Evolutionary conservation across 2,113 vertebrate genomes (phyloP).

Genomic region (Pseudorhombus dupliciocellatus): DNA sequence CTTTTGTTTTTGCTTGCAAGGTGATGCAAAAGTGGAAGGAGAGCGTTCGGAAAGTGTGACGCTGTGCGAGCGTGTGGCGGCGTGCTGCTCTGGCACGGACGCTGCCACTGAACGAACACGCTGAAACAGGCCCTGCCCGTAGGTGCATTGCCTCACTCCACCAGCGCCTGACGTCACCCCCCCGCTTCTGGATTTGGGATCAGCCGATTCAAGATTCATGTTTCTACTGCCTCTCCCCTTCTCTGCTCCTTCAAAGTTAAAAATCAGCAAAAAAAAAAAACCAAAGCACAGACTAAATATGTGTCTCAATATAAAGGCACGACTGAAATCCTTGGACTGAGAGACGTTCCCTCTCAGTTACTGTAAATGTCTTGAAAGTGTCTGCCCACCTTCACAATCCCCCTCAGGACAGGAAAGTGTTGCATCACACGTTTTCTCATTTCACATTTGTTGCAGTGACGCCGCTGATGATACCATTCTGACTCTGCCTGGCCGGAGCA

Average conservation of each 20-base stretch:
- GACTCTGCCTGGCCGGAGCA: conserved; percentile 47
- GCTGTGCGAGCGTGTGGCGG: conserved; percentile 65
- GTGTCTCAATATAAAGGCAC: neutral
- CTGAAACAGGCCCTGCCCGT: conserved; percentile 60
- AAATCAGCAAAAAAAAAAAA: neutral
- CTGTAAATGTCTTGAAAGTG: conserved; percentile 14
- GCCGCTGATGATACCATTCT: conserved; percentile 45
- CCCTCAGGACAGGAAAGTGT: conserved; percentile 14
- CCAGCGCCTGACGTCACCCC: neutral
- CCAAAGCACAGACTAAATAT: neutral
- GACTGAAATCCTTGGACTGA: neutral
- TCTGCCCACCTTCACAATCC: conserved; percentile 3
- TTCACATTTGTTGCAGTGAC: conserved; percentile 39
- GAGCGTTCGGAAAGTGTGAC: conserved; percentile 75
- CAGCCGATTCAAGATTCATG: neutral
- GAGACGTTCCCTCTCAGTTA: neutral
- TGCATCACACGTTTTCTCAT: conserved; percentile 44
- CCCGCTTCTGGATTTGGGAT: conserved; percentile 6
- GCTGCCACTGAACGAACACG: conserved; percentile 63
- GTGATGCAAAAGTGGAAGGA: conserved; percentile 70
- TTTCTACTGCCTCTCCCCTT: neutral
- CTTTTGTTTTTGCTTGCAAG: conserved; percentile 29
- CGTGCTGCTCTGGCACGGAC: conserved; percentile 60
- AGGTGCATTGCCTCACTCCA: conserved; percentile 40
- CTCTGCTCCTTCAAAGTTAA: neutral